These are phyloP conservation scores for Toxostoma redivivum DNA, from an alignment of 2,113 vertebrate species.

Conservation along the genomic window DNA sequence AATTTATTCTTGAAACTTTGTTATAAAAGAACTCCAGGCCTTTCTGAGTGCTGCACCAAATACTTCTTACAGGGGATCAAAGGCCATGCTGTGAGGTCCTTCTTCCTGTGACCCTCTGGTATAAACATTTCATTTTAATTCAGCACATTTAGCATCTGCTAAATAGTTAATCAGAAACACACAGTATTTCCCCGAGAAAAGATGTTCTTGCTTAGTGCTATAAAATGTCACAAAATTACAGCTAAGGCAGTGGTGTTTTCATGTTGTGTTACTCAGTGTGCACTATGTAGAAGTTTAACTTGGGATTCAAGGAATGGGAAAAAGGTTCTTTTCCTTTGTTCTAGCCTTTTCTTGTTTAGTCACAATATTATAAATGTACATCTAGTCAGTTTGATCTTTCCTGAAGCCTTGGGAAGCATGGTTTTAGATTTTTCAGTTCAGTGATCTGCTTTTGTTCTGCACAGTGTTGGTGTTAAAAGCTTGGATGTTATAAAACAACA, in stretches of 20 bases:
- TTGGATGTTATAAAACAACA: background rate
- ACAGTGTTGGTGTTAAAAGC: background rate
- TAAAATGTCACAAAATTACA: background rate
- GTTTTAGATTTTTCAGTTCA: background rate
- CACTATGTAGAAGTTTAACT: background rate
- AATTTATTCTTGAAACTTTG: slow-evolving; percentile 46
- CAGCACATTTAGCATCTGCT: background rate
- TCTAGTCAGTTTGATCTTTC: background rate
- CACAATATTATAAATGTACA: background rate
- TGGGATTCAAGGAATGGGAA: background rate
- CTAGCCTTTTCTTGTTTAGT: background rate
- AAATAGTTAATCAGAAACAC: background rate
- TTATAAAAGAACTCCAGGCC: background rate
- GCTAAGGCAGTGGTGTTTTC: background rate
- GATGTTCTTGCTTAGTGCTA: background rate
- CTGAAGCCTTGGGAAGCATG: background rate
- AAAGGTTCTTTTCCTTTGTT: background rate
- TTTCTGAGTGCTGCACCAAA: background rate
- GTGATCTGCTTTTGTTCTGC: background rate
- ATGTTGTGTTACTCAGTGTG: background rate
- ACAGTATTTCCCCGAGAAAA: background rate
- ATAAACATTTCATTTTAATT: background rate
- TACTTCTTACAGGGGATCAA: background rate
- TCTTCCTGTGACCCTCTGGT: background rate
- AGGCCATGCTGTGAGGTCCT: background rate